These are phyloP conservation scores for Hirtodrosophila duncani DNA, from an alignment of 2,888 invertebrate genomes.

Conservation along the genomic window DNA sequence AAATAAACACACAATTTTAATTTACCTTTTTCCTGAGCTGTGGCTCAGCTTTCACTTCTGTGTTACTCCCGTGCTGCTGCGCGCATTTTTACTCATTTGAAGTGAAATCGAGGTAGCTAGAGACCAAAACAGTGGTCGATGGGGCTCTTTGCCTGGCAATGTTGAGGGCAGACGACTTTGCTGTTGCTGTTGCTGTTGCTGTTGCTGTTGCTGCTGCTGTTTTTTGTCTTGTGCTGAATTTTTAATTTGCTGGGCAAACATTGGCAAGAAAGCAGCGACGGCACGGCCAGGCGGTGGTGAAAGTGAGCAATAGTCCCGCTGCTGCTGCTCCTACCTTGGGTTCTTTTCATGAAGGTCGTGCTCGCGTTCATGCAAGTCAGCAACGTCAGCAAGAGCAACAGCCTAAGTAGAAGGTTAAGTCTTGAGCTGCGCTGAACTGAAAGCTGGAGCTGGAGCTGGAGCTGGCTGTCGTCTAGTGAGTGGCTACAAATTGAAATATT, in stretches of 20 bases:
- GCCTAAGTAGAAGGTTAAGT: conserved; percentile 56
- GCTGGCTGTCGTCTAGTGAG: too few species aligned
- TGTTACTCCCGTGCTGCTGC: conserved; percentile 24
- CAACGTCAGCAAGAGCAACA: conserved; percentile 14
- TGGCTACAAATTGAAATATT: conserved; percentile 68
- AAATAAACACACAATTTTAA: conserved; percentile 72
- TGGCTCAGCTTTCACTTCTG: conserved; percentile 8
- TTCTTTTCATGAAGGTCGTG: conserved; percentile 62
- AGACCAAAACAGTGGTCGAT: conserved; percentile 60
- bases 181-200: conserved; percentile 42
- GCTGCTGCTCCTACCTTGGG: conserved; percentile 19
- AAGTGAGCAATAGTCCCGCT: conserved; percentile 5
- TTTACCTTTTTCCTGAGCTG: conserved; percentile 71
- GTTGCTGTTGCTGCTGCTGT: conserved; percentile 23
- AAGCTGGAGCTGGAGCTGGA: conserved; percentile 29
- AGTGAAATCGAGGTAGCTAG: conserved; percentile 67
- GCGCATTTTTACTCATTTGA: conserved; percentile 59
- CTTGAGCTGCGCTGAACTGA: too few species aligned
- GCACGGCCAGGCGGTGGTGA: conserved; percentile 3
- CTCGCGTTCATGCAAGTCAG: conserved; percentile 25
- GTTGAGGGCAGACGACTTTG: conserved; percentile 20
- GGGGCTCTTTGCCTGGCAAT: background rate
- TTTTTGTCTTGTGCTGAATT: conserved; percentile 64
- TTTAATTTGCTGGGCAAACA: conserved; percentile 67
- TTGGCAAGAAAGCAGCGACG: conserved; percentile 20